Evolutionary conservation across 2,113 vertebrate species (phyloP).

Genomic region (Protobothrops mucrosquamatus): DNA sequence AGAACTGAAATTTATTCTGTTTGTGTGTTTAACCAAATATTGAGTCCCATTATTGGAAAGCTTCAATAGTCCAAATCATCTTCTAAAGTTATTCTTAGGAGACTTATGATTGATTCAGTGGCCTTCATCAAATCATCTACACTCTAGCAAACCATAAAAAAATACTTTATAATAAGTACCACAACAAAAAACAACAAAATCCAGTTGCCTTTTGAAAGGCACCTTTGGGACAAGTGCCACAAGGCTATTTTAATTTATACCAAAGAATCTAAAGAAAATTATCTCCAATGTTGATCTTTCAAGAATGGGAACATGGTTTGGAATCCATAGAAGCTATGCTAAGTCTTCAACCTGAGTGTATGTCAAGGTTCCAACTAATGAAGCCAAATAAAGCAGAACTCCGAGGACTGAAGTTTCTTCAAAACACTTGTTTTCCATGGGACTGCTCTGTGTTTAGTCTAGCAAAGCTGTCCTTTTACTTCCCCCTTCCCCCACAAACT

Average conservation of each 20-base stretch:
- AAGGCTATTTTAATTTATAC: background rate
- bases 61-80: background rate
- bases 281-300: background rate
- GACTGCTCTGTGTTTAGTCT: too few species aligned
- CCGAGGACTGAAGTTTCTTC: too few species aligned
- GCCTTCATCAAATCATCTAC: background rate
- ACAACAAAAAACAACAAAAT: background rate
- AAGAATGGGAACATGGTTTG: background rate
- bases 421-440: too few species aligned
- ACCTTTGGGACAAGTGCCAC: background rate
- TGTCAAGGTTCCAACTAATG: too few species aligned
- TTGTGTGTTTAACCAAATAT: background rate
- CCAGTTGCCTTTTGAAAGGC: background rate
- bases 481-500: too few species aligned
- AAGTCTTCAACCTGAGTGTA: background rate
- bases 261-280: background rate
- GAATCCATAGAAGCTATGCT: background rate
- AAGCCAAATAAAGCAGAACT: too few species aligned
- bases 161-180: background rate
- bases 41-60: background rate
- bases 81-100: background rate
- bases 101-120: background rate
- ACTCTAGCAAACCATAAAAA: background rate
- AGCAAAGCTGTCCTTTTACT: too few species aligned
- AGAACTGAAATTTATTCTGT: background rate